Percentiles rank a stretch among this genome's conserved stretches.
Evolutionary conservation across 2,888 invertebrate genomes (phyloP).

Genomic region (Brachyptera putata): DNA sequence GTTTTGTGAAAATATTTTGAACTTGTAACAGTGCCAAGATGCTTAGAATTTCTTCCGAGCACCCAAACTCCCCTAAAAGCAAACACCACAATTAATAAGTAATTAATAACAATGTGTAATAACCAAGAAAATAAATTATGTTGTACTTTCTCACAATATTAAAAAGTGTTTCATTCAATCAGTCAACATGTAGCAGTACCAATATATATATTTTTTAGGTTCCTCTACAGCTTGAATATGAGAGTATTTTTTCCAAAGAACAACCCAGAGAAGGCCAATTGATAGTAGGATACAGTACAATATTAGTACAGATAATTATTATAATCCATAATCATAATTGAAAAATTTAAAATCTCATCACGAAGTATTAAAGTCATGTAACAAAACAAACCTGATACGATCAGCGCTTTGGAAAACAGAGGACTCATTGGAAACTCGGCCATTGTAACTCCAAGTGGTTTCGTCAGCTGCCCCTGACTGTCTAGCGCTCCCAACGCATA

Average conservation of each 20-base stretch:
- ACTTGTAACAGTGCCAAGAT: conserved; percentile 94
- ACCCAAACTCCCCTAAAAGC: conserved; percentile 71
- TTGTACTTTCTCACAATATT: too few species aligned
- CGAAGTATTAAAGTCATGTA: background rate
- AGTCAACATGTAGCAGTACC: background rate
- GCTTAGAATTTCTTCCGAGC: conserved; percentile 85
- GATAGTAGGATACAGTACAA: too few species aligned
- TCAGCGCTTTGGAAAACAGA: conserved; percentile 78
- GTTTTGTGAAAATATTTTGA: conserved; percentile 78
- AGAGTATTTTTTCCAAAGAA: too few species aligned
- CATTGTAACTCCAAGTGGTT: conserved; percentile 73
- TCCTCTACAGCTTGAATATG: too few species aligned
- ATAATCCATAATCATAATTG: too few species aligned
- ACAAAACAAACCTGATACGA: conserved; percentile 58
- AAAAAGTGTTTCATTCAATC: background rate
- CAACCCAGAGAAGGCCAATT: too few species aligned
- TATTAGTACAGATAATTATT: too few species aligned
- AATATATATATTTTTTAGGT: background rate
- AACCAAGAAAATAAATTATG: too few species aligned
- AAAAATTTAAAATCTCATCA: too few species aligned
- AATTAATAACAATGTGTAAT: too few species aligned
- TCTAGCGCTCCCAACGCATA: conserved; percentile 82
- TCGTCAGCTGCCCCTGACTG: conserved; percentile 69
- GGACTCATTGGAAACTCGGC: conserved; percentile 90
- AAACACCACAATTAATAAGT: too few species aligned